Conservation (phyloP, 2,797 vertebrate species). For the Chanos chanos region DNA sequence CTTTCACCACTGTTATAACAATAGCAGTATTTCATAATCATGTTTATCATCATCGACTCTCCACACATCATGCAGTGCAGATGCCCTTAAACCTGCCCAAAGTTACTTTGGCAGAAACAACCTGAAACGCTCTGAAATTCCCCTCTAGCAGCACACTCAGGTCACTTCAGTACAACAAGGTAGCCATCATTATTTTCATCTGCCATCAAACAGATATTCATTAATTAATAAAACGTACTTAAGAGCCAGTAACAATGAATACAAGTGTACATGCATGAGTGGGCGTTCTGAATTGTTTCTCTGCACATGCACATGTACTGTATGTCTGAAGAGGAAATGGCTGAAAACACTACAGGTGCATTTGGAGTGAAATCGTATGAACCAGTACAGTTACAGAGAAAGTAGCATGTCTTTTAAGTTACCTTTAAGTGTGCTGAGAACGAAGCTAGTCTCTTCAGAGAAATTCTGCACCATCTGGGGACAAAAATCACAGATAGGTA, state of each 20-base stretch:
- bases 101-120: background rate
- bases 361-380: background rate
- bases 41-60: background rate
- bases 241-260: background rate
- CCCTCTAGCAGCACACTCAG: conserved; percentile 19
- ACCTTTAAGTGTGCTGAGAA: conserved; percentile 87
- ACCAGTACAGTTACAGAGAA: background rate
- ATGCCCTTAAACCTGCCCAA: background rate
- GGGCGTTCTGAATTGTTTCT: background rate
- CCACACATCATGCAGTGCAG: background rate
- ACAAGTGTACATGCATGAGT: background rate
- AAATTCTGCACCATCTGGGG: conserved; percentile 93
- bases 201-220: conserved; percentile 33
- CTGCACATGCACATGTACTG: background rate
- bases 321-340: too few relatives aligned
- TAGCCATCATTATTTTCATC: conserved; percentile 78
- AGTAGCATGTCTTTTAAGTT: conserved; percentile 20
- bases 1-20: too few relatives aligned
- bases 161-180: conserved; percentile 79
- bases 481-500: conserved; percentile 30
- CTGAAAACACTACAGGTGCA: background rate
- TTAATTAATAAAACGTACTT: background rate
- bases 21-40: too few relatives aligned
- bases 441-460: conserved; percentile 85
- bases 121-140: background rate